Base-by-base conservation (phyloP, 2,113 vertebrate genomes). In the Casuarius casuarius region DNA sequence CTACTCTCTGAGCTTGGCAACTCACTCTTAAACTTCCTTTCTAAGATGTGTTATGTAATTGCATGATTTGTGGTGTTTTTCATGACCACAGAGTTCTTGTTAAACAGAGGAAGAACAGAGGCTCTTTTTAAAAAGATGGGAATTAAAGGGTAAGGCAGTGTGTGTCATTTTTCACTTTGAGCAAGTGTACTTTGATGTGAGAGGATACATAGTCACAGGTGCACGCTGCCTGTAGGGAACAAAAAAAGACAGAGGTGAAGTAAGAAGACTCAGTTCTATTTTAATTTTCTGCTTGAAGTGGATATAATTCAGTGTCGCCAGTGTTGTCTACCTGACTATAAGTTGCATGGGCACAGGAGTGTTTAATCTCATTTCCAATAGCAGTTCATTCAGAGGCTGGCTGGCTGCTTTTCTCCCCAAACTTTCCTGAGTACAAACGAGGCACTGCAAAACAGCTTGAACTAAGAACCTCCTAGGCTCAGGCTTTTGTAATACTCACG, bases 221-320 rank as follows among this genome's bases (percentile, higher is more conserved):
- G 70, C 75, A 79, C 0, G 0, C 35, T 94, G 89, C 95, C 95
- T 94, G 73, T 71, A 58, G 78, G 86, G 87, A 89, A 92, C 66
- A 89, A 82, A 86, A 82, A 92, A 89, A 87, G 40, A 58, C 38
- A 86, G 81, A 94, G 68, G 63, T 72, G 87, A 73, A 94, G 66
- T 46, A 87, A 87, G 84, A 90, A 61, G 73, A 48, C n/a, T 80
- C 42, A 68, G 87, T 94, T 94, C 84, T 92, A 59, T 87, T 94
- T 97, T 91, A 91, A 58, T 84, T 83, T 89, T 93, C 71, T 86
- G 70, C 80, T 95, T 70, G 67, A 76, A 92, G 65, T 40, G 31
- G 59, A 59, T 74, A 74, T 71, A 94, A 52, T 46, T 59, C 51
- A 48, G 81, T 44, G 90, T 61, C 74, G 85, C 86, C 67, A 58